Evolutionary conservation across 2,797 vertebrate species (phyloP), one percentile per base, ranked within the genome.

Genomic region (Babyrousa celebensis): DNA sequence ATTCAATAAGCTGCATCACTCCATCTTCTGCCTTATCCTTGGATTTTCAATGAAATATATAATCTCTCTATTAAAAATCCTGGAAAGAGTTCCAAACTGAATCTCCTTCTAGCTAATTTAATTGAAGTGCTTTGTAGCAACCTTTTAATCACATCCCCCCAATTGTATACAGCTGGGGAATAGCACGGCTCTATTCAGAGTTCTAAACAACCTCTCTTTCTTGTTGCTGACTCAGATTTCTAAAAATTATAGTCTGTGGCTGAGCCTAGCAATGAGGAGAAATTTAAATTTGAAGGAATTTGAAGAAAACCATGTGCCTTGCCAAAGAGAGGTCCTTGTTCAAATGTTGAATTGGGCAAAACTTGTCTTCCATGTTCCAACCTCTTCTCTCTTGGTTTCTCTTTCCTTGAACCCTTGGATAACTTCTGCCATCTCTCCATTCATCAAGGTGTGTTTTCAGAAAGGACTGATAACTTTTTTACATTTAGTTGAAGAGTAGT

Each of bases 1-100:
- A 93, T 84, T 93, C 84, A 89, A 9, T 96, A 95, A 89, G 56
- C 89, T 18, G 1, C 68, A 88, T 93, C 68, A 67, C 43, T 65
- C 20, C n/a, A 85, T 48, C 17, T 16, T 94, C 83, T 27, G 71
- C 75, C 72, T 97, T 84, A 80, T 72, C 32, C 52, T 72, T 95
- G 58, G 60, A 78, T 95, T 92, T 88, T 23, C n/a, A 80, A 85
- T 70, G 25, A 96, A 96, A 91, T 96, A 94, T 89, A 91, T 95
- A 97, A 96, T 97, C 83, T 95, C 74, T 84, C 82, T 85, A 80
- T 80, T 96, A 74, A 85, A 97, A 97, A 89, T 85, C 60, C 74
- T 97, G 86, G 86, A 94, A 95, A 52, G 84, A 95, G 52, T 96
- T 98, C 93, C 97, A 82, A 97, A 96, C 74, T 65, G 32, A 96